A percentile compares a stretch with the other conserved stretches of the same genome.
Evolutionary conservation across 2,888 invertebrate species (phyloP).

Genomic region (Sympetrum striolatum): DNA sequence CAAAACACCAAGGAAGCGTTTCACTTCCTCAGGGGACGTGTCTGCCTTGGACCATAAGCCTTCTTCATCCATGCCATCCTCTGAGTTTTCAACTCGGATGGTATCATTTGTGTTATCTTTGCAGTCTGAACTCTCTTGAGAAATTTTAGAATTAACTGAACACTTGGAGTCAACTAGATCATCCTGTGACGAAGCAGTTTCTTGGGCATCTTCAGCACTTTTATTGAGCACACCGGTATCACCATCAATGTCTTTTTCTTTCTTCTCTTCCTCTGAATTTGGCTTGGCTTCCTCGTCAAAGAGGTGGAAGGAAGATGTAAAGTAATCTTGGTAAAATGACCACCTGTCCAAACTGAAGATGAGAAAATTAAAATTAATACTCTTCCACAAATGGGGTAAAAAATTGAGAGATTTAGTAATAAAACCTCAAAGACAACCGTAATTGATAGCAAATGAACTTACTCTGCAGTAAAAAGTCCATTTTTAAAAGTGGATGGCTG

Average conservation of each 20-base stretch:
- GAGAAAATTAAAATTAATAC: constrained; percentile 2
- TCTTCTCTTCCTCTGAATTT: constrained; percentile 59
- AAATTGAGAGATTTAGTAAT: not conserved
- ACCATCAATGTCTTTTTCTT: not conserved
- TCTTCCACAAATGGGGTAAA: not conserved
- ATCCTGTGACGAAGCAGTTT: not conserved
- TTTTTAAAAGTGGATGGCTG: too few species aligned
- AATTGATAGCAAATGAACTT: not conserved
- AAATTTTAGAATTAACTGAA: not conserved
- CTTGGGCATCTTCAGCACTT: constrained; percentile 17
- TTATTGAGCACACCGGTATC: constrained; percentile 28
- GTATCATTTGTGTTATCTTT: constrained; percentile 15
- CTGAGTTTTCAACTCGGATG: constrained; percentile 15
- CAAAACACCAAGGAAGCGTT: constrained; percentile 57
- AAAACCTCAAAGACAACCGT: not conserved
- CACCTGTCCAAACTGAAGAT: constrained; percentile 70
- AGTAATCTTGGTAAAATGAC: constrained; percentile 76
- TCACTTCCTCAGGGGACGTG: constrained; percentile 56
- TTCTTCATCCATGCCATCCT: constrained; percentile 48
- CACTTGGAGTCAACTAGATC: not conserved
- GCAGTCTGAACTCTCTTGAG: not conserved
- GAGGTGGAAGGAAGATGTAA: constrained; percentile 73
- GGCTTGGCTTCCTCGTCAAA: constrained; percentile 57
- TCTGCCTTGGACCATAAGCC: constrained; percentile 51
- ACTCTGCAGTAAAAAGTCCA: too few species aligned